These are phyloP conservation scores for Peromyscus leucopus DNA, from an alignment of 2,113 vertebrate genomes.

Conservation along the genomic window DNA sequence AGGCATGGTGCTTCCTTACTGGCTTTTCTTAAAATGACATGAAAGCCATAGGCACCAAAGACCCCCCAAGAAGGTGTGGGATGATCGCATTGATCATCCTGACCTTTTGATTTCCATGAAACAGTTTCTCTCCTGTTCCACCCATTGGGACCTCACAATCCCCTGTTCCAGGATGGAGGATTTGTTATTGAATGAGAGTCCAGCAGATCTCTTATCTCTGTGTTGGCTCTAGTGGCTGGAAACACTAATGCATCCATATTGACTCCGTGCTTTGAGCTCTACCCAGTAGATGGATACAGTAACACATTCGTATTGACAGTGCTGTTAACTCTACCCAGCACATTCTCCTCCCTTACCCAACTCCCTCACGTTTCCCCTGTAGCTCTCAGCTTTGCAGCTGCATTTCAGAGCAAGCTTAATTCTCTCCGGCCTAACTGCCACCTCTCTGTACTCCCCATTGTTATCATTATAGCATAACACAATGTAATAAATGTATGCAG, in stretches of 20 bases:
- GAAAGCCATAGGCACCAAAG: background rate
- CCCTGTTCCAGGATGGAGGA: background rate
- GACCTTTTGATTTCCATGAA: background rate
- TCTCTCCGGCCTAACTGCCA: background rate
- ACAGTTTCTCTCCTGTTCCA: background rate
- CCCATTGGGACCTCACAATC: background rate
- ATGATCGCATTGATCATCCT: background rate
- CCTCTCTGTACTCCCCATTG: background rate
- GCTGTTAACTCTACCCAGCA: background rate
- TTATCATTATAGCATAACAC: background rate
- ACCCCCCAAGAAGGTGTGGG: background rate
- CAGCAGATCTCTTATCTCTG: background rate
- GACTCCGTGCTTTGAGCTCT: background rate
- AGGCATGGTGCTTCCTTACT: slow-evolving; percentile 14
- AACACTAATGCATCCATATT: background rate
- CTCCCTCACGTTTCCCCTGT: background rate
- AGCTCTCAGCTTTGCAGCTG: background rate
- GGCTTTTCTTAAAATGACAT: slow-evolving; percentile 57
- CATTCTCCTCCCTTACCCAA: background rate
- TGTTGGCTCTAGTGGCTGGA: background rate
- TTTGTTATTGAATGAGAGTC: background rate
- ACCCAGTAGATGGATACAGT: background rate
- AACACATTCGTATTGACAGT: rapidly evolving
- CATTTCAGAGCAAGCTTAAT: background rate
- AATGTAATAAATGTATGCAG: background rate